Evolutionary conservation across 2,113 vertebrate genomes (phyloP).

Genomic region (Melospiza georgiana): DNA sequence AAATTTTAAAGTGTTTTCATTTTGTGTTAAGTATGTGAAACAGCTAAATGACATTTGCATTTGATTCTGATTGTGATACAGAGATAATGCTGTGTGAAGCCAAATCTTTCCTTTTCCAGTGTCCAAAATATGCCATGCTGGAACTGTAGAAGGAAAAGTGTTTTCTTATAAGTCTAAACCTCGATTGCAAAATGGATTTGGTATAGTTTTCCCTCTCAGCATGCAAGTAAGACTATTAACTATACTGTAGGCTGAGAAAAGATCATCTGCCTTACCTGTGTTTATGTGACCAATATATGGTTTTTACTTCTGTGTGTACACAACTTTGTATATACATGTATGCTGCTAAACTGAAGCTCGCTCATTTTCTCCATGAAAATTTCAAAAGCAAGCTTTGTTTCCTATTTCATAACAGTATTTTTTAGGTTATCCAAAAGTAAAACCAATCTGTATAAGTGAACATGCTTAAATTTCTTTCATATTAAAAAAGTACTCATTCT

Average conservation of each 20-base stretch:
- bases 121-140: not conserved
- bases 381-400: not conserved
- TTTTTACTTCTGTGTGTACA: not conserved
- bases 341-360: not conserved
- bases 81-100: not conserved
- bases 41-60: not conserved
- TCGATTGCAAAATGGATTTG: not conserved
- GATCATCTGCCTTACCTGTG: not conserved
- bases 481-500: not conserved
- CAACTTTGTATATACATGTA: not conserved
- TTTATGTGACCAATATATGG: not conserved
- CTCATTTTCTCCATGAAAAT: not conserved
- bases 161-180: not conserved
- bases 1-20: not conserved
- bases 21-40: not conserved
- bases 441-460: not conserved
- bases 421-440: not conserved
- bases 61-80: not conserved
- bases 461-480: not conserved
- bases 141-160: not conserved
- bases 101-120: not conserved
- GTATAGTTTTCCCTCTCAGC: not conserved
- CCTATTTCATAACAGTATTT: not conserved
- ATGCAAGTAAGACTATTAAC: not conserved
- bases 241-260: not conserved